phyloP scores from a whole-genome alignment of 1,140 invertebrate genomes.

The Acromyrmex echinatior region DNA sequence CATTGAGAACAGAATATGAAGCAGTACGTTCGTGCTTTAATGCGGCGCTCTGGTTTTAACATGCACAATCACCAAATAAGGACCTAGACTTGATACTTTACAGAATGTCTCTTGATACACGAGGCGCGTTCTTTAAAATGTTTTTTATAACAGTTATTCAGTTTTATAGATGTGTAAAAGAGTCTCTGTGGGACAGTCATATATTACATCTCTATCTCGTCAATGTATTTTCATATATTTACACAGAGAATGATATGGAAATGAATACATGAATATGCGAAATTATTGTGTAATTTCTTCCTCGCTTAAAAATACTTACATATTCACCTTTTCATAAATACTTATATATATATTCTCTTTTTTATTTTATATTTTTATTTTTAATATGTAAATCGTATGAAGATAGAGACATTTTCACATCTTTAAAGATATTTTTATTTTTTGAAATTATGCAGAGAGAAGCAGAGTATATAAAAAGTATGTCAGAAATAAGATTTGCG shows the following conservation, averaged over 20 bases:
- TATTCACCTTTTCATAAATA: neutral
- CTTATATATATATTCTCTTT: neutral
- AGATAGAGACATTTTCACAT: neutral
- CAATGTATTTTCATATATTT: slow-evolving; percentile 9
- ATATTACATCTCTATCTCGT: neutral
- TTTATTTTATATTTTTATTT: neutral
- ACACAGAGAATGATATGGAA: neutral
- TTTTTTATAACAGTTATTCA: slow-evolving; percentile 31
- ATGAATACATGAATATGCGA: neutral
- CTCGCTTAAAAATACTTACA: neutral
- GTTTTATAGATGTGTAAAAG: slow-evolving; percentile 41
- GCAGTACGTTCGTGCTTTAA: slow-evolving; percentile 13
- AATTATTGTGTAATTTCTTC: slow-evolving; percentile 12
- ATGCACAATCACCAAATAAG: neutral
- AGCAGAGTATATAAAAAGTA: neutral
- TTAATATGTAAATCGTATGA: neutral
- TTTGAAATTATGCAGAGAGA: neutral
- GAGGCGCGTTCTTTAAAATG: slow-evolving; percentile 30
- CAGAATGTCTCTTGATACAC: slow-evolving; percentile 11
- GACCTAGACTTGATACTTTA: neutral
- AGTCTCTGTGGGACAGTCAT: neutral
- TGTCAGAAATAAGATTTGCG: neutral
- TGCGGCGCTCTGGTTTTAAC: neutral
- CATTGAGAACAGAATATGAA: slow-evolving; percentile 44
- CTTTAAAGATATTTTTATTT: neutral